Evolutionary conservation across 2,888 invertebrate species (phyloP).

Genomic region (Lapara coniferarum): DNA sequence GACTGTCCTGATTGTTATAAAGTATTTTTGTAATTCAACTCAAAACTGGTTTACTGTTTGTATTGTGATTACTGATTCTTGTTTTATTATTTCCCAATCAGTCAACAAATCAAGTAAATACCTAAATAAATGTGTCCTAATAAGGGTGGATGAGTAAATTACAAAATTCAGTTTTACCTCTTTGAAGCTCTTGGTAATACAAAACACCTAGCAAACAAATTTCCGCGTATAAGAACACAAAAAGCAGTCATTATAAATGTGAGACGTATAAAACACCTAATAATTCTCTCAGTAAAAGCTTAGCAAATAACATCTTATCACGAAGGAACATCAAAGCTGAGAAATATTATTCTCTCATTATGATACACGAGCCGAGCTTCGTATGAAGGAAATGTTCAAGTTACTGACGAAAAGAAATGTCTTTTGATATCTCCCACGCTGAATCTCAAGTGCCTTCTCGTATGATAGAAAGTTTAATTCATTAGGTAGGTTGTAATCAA

Average conservation of each 20-base stretch:
- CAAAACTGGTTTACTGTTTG: too few species aligned
- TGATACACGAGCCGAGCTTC: neutral
- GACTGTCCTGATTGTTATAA: too few species aligned
- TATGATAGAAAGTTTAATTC: constrained; percentile 45
- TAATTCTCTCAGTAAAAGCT: neutral
- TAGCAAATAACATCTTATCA: constrained; percentile 15
- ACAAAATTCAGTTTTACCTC: too few species aligned
- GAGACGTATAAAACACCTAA: constrained; percentile 7
- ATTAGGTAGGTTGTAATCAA: constrained; percentile 46
- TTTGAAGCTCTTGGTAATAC: neutral
- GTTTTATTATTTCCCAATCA: too few species aligned
- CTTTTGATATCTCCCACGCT: constrained; percentile 39
- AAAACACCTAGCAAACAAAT: neutral
- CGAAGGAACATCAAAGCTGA: constrained; percentile 17
- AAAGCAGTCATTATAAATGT: neutral
- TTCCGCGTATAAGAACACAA: neutral
- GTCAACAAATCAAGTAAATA: too few species aligned
- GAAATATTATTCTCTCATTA: constrained; percentile 10
- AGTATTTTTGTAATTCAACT: too few species aligned
- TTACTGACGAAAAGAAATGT: constrained; percentile 28
- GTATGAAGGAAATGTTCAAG: constrained; percentile 5
- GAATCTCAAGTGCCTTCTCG: constrained; percentile 28
- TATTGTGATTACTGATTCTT: too few species aligned
- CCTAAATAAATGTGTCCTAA: too few species aligned
- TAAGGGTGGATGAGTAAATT: too few species aligned